Base-by-base conservation (phyloP, 2,113 vertebrate genomes). In the Potamarius usumacintae region DNA sequence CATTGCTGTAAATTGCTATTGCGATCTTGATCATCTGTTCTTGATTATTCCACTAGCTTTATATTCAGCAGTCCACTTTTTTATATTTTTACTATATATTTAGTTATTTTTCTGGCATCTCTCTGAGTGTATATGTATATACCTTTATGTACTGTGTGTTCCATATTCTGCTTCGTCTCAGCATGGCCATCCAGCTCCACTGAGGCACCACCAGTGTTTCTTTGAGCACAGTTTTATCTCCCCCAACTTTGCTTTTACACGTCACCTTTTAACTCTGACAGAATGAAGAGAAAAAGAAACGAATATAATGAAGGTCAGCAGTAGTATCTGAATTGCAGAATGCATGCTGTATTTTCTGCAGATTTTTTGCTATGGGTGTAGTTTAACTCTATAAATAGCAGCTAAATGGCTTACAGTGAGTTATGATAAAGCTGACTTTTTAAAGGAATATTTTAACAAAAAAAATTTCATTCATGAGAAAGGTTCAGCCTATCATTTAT, bases 191-290 rank as follows among this genome's bases (percentile, higher is more conserved):
- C 69, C 27, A 69, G 72, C 87, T 88, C 87, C 87, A 88, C 87
- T 84, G 87, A 88, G 82, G 82, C 82, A 88, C 87, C 87, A 84
- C 82, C 87, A 84, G 87, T 84, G 82, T 88, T 88, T 78, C 86
- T 88, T 84, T 84, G 82, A 84, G 82, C 87, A 69, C 65, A 11
- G 71, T 65, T 83, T 18, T 60, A 62, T 65, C 22, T 71, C 12
- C 27, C 25, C n/a, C 65, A 83, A 27, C 57, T 76, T 87, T 67
- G 25, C 63, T 25, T 67, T 77, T 86, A 20, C 53, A 58, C 67
- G 72, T 58, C 18, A 84, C 52, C n/a, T 60, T 22, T 81, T 81
- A 82, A 25, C 18, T 30, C 79, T 48, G 79, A 62, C 48, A 62
- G 17, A 62, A 48, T n/a, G 27, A 86, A 81, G 27, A 72, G 63